Evolutionary conservation across 2,797 vertebrate genomes (phyloP).

Genomic region (Periophthalmus magnuspinnatus): DNA sequence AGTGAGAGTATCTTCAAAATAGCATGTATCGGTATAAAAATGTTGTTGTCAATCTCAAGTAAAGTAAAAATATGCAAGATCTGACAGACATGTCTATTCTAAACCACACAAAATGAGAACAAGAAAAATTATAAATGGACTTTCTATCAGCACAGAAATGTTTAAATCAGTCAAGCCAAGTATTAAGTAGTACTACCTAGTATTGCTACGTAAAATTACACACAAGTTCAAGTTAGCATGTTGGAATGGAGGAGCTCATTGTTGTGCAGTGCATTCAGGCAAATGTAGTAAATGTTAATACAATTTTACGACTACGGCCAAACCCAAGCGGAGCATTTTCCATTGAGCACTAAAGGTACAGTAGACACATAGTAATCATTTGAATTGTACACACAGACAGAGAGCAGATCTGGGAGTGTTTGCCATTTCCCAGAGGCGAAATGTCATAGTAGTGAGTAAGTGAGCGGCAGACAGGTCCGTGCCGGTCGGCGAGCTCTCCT

Average conservation of each 20-base stretch:
- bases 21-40: background rate
- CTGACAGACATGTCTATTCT: background rate
- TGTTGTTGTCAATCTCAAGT: too few species aligned
- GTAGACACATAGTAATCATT: slow-evolving; percentile 52
- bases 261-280: background rate
- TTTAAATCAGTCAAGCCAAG: background rate
- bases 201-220: background rate
- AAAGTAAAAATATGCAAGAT: background rate
- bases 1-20: background rate
- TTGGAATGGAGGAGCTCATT: background rate
- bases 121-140: background rate
- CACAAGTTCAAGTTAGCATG: background rate
- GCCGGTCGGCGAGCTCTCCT: slow-evolving; percentile 61
- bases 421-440: slow-evolving; percentile 67
- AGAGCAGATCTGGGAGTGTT: slow-evolving; percentile 59
- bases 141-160: background rate
- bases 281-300: slow-evolving; percentile 1
- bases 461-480: slow-evolving; percentile 68
- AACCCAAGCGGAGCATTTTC: slow-evolving; percentile 43
- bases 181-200: background rate
- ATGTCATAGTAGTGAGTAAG: slow-evolving; percentile 74
- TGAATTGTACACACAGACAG: slow-evolving; percentile 35
- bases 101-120: background rate
- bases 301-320: slow-evolving; percentile 39
- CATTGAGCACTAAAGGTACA: slow-evolving; percentile 59